These are phyloP conservation scores for Stictocephala bisonia DNA, from an alignment of 2,888 invertebrate species.

Conservation along the genomic window DNA sequence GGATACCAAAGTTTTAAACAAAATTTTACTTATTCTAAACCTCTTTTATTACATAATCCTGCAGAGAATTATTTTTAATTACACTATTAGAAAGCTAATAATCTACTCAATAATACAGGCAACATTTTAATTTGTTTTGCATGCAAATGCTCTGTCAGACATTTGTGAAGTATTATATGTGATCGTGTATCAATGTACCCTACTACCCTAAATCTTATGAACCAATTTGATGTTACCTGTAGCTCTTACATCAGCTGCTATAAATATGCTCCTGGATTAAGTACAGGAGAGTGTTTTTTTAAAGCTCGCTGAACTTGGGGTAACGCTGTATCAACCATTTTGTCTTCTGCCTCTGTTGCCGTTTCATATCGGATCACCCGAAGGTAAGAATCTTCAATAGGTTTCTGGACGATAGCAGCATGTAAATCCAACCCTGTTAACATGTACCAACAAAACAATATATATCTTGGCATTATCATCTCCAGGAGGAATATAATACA, in stretches of 20 bases:
- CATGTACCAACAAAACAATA: background rate
- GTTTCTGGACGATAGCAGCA: constrained; percentile 56
- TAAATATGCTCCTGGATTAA: constrained; percentile 38
- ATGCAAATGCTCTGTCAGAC: too few relatives aligned
- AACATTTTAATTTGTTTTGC: too few relatives aligned
- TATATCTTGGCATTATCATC: background rate
- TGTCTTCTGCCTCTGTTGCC: constrained; percentile 60
- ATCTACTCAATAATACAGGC: too few relatives aligned
- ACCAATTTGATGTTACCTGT: too few relatives aligned
- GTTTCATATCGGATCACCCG: constrained; percentile 65
- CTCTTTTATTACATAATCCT: too few relatives aligned
- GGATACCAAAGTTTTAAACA: too few relatives aligned
- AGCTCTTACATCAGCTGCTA: constrained; percentile 31
- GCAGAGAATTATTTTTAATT: too few relatives aligned
- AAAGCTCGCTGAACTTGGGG: constrained; percentile 37
- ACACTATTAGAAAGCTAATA: too few relatives aligned
- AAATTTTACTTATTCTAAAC: too few relatives aligned
- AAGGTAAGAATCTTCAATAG: constrained; percentile 64
- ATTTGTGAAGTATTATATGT: too few relatives aligned
- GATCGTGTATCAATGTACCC: too few relatives aligned
- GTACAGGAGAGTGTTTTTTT: constrained; percentile 10
- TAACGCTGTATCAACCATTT: constrained; percentile 51
- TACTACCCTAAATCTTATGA: too few relatives aligned
- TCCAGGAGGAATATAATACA: background rate
- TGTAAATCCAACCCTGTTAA: constrained; percentile 53